These are phyloP conservation scores for Brachionus plicatilis DNA, from an alignment of 1,140 invertebrate genomes.

Conservation along the genomic window DNA sequence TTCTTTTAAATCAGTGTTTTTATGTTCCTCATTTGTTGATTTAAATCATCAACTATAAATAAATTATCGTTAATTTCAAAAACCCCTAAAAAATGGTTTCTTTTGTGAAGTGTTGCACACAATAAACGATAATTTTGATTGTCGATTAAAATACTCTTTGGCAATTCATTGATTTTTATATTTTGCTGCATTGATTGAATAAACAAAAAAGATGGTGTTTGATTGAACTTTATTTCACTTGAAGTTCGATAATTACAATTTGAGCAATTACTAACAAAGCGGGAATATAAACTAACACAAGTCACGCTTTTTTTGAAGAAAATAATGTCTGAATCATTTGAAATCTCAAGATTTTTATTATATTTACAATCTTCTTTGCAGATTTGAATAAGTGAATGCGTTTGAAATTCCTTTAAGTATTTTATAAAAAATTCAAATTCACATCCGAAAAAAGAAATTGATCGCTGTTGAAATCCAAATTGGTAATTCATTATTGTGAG, in stretches of 20 bases:
- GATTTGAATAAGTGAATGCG: background rate
- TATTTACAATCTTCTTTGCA: conserved; percentile 8
- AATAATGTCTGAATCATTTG: background rate
- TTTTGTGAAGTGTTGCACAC: background rate
- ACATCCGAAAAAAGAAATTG: background rate
- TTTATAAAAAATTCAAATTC: background rate
- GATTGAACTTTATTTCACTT: conserved; percentile 17
- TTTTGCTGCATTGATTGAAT: conserved; percentile 1
- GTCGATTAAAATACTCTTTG: background rate
- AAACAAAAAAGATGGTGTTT: conserved; percentile 17
- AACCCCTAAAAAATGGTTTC: background rate
- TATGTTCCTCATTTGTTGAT: background rate
- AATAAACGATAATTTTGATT: conserved; percentile 1
- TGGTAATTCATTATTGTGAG: background rate
- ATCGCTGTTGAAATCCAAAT: background rate
- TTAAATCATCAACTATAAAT: background rate
- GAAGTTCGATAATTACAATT: background rate
- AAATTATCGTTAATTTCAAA: background rate
- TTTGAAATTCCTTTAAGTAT: conserved; percentile 7
- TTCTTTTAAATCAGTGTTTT: background rate
- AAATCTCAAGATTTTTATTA: background rate
- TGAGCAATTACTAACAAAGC: background rate
- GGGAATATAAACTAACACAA: background rate
- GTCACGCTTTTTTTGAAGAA: background rate
- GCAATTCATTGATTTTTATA: background rate